phyloP scores from a whole-genome alignment of 1,140 invertebrate genomes.

The Trichogramma pretiosum region DNA sequence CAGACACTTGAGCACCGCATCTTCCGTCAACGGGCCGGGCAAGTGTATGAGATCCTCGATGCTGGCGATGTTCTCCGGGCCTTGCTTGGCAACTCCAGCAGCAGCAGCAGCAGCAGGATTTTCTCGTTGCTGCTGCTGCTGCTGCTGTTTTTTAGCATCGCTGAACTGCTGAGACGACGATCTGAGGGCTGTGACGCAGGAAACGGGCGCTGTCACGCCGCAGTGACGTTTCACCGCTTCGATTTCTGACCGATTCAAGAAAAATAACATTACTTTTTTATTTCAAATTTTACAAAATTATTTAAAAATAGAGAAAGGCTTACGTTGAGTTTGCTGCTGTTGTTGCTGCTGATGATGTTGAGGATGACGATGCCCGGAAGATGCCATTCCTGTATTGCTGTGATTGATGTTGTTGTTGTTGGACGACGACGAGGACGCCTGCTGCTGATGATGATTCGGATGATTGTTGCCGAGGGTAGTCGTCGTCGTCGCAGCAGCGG shows the following conservation, averaged over 20 bases:
- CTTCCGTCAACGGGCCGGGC: slow-evolving; percentile 83
- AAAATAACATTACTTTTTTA: background rate
- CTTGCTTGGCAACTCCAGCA: background rate
- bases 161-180: too few relatives aligned
- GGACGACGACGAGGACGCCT: too few relatives aligned
- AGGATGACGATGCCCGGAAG: background rate
- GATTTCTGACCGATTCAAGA: slow-evolving; percentile 31
- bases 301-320: too few relatives aligned
- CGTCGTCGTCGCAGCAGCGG: too few relatives aligned
- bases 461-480: too few relatives aligned
- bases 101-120: background rate
- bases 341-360: background rate
- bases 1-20: slow-evolving; percentile 82
- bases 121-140: background rate
- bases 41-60: slow-evolving; percentile 87
- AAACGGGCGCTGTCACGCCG: slow-evolving; percentile 37
- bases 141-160: slow-evolving; percentile 34
- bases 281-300: too few relatives aligned
- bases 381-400: too few relatives aligned
- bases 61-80: slow-evolving; percentile 17
- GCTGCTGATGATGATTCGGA: too few relatives aligned
- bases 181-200: slow-evolving; percentile 40
- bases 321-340: too few relatives aligned
- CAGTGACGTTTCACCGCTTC: slow-evolving; percentile 35
- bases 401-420: too few relatives aligned